Evolutionary conservation across 2,888 invertebrate species (phyloP).

Genomic region (Teinopalpus imperialis): DNA sequence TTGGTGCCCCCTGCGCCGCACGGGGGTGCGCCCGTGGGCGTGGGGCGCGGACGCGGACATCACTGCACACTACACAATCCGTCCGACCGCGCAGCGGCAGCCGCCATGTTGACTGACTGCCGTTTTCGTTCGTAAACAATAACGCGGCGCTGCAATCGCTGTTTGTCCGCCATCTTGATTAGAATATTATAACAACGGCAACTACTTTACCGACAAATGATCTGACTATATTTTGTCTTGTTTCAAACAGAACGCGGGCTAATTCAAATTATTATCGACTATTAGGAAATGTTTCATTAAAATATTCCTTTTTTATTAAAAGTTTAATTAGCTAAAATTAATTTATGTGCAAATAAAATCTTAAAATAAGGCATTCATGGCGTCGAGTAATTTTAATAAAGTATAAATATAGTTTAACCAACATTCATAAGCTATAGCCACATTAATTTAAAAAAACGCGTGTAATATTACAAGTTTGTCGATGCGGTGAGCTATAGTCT

Average conservation of each 20-base stretch:
- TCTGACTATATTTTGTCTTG: no score
- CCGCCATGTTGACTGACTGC: constrained; percentile 83
- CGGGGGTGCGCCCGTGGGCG: constrained; percentile 82
- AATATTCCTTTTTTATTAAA: no score
- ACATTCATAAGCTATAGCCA: no score
- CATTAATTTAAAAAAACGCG: constrained; percentile 19
- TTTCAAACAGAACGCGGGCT: neutral
- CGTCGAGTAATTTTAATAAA: no score
- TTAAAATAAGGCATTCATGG: no score
- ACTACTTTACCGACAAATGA: constrained; percentile 68
- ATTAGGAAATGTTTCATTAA: neutral
- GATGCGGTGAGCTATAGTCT: constrained; percentile 54
- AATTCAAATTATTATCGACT: constrained; percentile 1
- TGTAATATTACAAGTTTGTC: constrained; percentile 28
- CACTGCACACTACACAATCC: constrained; percentile 66
- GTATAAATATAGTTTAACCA: no score
- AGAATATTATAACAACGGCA: constrained; percentile 35
- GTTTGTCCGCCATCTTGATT: constrained; percentile 61
- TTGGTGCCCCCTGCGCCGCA: constrained; percentile 87
- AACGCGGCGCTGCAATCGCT: constrained; percentile 66
- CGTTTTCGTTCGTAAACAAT: constrained; percentile 42
- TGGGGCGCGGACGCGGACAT: constrained; percentile 83
- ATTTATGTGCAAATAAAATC: no score
- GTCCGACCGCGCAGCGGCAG: constrained; percentile 73
- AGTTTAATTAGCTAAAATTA: no score